Evolutionary conservation across 1,140 invertebrate species (phyloP).

Genomic region (Bombus consobrinus): DNA sequence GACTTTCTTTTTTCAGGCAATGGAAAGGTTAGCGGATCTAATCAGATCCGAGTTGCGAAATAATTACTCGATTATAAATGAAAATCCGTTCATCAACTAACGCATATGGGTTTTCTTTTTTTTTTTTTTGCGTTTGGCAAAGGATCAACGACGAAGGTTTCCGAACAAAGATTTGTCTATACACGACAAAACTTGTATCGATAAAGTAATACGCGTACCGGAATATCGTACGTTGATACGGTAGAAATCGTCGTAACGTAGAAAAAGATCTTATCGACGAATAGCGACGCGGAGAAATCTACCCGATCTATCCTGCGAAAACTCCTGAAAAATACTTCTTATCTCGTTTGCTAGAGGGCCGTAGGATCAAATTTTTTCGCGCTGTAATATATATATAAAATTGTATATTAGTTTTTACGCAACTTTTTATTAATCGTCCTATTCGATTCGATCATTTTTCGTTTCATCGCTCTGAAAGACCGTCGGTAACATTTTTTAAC

Average conservation of each 20-base stretch:
- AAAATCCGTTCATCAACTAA: conserved; percentile 63
- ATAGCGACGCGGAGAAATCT: not conserved
- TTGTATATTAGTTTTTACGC: not conserved
- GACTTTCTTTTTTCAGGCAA: conserved; percentile 66
- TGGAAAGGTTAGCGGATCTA: conserved; percentile 74
- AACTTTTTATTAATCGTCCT: not conserved
- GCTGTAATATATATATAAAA: conserved; percentile 30
- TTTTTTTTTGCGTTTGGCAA: not conserved
- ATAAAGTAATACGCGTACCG: not conserved
- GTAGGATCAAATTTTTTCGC: not conserved
- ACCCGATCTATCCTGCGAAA: not conserved
- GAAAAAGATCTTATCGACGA: not conserved
- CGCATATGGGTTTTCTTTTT: rapidly evolving
- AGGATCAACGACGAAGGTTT: not conserved
- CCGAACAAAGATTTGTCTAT: not conserved
- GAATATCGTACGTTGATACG: not conserved
- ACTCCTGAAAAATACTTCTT: not conserved
- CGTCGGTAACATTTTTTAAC: not conserved
- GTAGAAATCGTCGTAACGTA: not conserved
- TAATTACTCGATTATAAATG: conserved; percentile 65
- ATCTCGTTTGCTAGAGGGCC: conserved; percentile 24
- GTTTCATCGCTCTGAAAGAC: not conserved
- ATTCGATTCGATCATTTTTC: not conserved
- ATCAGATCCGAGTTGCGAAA: conserved; percentile 72
- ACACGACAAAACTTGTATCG: not conserved